These are phyloP conservation scores for Drosophila baimaii DNA, from an alignment of 1,140 invertebrate species.

Conservation along the genomic window DNA sequence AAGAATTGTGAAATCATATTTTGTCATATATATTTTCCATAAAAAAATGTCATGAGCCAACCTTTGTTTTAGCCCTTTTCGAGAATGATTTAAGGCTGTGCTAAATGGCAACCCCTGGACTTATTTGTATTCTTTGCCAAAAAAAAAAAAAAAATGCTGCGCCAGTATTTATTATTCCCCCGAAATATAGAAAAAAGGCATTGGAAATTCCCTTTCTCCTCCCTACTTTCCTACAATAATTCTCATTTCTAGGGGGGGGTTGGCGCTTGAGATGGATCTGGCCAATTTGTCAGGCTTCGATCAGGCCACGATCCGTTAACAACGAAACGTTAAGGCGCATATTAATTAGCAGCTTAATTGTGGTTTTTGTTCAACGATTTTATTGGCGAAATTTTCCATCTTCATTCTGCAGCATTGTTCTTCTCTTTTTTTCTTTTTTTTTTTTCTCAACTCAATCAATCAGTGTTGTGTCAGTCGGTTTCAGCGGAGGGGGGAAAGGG, in stretches of 20 bases:
- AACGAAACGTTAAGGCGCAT: constrained; percentile 19
- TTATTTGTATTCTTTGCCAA: not conserved
- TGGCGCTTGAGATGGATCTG: constrained; percentile 13
- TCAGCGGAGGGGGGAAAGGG: no score
- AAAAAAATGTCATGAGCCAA: no score
- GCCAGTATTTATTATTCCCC: not conserved
- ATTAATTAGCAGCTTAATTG: constrained; percentile 47
- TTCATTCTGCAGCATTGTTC: constrained; percentile 1
- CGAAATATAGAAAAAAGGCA: not conserved
- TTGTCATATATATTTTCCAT: no score
- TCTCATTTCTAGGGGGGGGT: not conserved
- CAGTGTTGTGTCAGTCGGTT: constrained; percentile 29
- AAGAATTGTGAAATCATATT: no score
- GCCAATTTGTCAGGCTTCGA: constrained; percentile 45
- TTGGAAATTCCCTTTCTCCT: not conserved
- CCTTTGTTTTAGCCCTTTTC: not conserved
- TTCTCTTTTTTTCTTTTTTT: not conserved
- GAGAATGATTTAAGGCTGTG: not conserved
- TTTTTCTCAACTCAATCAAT: constrained; percentile 24
- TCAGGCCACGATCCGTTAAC: constrained; percentile 21
- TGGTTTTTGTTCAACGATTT: constrained; percentile 13
- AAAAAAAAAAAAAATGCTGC: not conserved
- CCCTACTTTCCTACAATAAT: not conserved
- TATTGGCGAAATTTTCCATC: constrained; percentile 42
- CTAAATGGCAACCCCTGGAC: not conserved